These are phyloP conservation scores for Boleophthalmus pectinirostris DNA, from an alignment of 2,113 vertebrate species.

Conservation along the genomic window DNA sequence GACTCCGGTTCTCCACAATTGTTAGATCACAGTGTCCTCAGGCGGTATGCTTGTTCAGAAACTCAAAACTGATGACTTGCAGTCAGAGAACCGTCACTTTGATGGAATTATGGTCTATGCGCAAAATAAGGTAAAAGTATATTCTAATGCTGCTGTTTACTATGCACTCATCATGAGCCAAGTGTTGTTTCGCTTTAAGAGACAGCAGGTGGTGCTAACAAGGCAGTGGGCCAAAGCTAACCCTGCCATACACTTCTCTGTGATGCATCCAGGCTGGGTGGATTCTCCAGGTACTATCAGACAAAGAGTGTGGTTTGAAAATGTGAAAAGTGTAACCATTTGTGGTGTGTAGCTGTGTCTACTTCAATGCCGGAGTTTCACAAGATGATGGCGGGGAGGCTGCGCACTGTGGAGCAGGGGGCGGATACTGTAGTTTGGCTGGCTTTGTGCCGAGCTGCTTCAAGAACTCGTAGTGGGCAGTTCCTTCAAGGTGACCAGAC, in stretches of 20 bases:
- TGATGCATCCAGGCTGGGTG: constrained; percentile 81
- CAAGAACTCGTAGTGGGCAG: constrained; percentile 53
- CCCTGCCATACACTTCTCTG: constrained; percentile 78
- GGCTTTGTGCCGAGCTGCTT: constrained; percentile 57
- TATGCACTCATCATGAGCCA: neutral
- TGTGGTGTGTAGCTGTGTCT: constrained; percentile 61
- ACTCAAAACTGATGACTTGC: constrained; percentile 66
- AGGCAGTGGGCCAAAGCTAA: constrained; percentile 77
- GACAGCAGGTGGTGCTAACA: constrained; percentile 85
- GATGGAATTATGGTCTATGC: constrained; percentile 73
- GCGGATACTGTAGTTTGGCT: constrained; percentile 74
- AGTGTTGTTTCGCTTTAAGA: constrained; percentile 66
- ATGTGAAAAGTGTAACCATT: neutral
- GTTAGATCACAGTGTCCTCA: constrained; percentile 78
- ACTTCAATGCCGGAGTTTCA: constrained; percentile 76
- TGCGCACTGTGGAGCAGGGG: constrained; percentile 70
- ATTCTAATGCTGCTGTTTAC: neutral
- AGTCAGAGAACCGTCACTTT: constrained; percentile 65
- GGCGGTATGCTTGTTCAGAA: constrained; percentile 79
- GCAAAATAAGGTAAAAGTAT: constrained; percentile 73
- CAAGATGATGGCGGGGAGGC: constrained; percentile 66
- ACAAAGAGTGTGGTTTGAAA: neutral
- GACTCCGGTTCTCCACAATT: constrained; percentile 27
- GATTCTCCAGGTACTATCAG: constrained; percentile 79
- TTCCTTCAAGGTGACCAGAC: constrained; percentile 73